Percentiles rank a stretch among this genome's conserved stretches.
These are phyloP conservation scores for Cynodonichthys magdalenae DNA, from an alignment of 2,797 vertebrate species.

Conservation along the genomic window DNA sequence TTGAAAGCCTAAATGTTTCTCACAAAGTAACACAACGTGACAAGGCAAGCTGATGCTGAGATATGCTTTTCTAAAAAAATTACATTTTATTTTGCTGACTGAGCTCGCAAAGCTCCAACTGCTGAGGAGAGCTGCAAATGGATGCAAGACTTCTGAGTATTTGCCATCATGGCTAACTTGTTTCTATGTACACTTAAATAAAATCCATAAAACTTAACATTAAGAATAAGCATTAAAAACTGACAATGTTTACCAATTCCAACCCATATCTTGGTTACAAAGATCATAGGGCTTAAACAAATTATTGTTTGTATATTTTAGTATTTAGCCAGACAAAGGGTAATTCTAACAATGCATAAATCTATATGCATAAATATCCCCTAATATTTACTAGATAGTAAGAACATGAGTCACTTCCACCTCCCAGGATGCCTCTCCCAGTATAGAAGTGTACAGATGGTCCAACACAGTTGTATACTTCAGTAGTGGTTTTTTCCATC, in stretches of 20 bases:
- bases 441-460: slow-evolving; percentile 29
- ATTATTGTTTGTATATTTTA: not conserved
- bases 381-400: slow-evolving; percentile 10
- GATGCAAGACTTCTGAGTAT: too few species aligned
- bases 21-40: not conserved
- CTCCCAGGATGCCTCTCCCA: slow-evolving; percentile 19
- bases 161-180: too few species aligned
- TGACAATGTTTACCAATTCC: not conserved
- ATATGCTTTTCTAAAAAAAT: too few species aligned
- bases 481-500: slow-evolving; percentile 1
- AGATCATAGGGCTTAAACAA: not conserved
- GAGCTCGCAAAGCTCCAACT: too few species aligned
- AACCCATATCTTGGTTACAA: not conserved
- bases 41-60: too few species aligned
- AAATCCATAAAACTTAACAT: not conserved
- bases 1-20: not conserved
- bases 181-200: not conserved
- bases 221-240: not conserved
- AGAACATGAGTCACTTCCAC: slow-evolving; percentile 30
- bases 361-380: slow-evolving; percentile 4
- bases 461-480: slow-evolving; percentile 14
- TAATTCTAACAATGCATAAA: not conserved
- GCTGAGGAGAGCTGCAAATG: too few species aligned
- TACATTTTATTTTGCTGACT: too few species aligned
- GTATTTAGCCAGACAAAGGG: not conserved